Evolutionary conservation across 1,140 invertebrate genomes (phyloP).

Genomic region (Bombus pyrosoma): DNA sequence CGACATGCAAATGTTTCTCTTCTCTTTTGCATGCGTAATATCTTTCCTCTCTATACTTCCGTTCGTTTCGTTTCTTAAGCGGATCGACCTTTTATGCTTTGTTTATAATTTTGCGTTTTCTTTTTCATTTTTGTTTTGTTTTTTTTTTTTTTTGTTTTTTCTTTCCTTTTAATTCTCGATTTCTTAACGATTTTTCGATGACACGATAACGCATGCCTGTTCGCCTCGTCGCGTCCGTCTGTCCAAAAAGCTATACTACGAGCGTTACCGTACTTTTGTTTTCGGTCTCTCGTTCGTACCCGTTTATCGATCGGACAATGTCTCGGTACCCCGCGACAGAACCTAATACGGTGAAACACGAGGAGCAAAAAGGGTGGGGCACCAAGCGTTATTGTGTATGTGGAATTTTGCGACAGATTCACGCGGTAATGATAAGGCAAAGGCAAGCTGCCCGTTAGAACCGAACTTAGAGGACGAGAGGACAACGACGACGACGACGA

Average conservation of each 20-base stretch:
- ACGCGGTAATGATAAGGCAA: conserved; percentile 63
- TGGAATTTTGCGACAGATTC: conserved; percentile 71
- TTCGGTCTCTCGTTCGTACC: conserved; percentile 7
- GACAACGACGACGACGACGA: conserved; percentile 2
- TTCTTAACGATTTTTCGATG: background rate
- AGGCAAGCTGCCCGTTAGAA: conserved; percentile 61
- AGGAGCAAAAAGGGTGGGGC: conserved; percentile 1
- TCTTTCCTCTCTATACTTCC: background rate
- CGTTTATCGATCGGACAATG: background rate
- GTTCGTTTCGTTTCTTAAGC: background rate
- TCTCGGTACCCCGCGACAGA: background rate
- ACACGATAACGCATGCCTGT: background rate
- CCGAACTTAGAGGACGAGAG: conserved; percentile 40
- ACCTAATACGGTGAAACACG: background rate
- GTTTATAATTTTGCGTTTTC: background rate
- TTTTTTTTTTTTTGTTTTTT: background rate
- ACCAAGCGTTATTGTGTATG: conserved; percentile 59
- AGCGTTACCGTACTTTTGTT: background rate
- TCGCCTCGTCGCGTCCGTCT: background rate
- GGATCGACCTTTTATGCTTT: background rate
- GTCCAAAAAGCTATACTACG: background rate
- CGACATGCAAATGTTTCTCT: background rate
- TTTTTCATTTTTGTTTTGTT: background rate
- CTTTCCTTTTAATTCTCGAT: background rate
- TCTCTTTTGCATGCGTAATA: background rate